phyloP scores from a whole-genome alignment of 2,888 invertebrate genomes.

The Dynastes maya region DNA sequence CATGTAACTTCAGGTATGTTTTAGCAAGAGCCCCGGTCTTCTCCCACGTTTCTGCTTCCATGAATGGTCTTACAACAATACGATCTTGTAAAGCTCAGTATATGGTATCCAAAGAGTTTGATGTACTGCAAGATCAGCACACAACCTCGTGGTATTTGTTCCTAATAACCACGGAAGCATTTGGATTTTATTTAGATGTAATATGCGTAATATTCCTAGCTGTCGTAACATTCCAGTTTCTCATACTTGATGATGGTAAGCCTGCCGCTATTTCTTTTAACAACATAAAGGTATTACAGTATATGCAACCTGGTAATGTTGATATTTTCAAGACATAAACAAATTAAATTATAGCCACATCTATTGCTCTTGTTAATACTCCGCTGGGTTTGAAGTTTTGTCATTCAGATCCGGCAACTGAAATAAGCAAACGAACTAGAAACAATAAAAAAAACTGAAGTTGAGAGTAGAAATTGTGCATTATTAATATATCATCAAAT shows the following conservation, averaged over 20 bases:
- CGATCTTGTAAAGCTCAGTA: conserved; percentile 84
- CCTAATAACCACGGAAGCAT: conserved; percentile 76
- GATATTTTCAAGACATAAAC: too few species aligned
- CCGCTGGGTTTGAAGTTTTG: too few species aligned
- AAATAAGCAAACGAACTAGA: too few species aligned
- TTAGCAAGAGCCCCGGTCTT: conserved; percentile 91
- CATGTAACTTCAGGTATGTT: conserved; percentile 51
- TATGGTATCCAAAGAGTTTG: conserved; percentile 84
- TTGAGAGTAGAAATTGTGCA: too few species aligned
- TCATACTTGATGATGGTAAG: conserved; percentile 75
- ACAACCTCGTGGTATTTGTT: conserved; percentile 77
- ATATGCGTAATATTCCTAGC: conserved; percentile 77
- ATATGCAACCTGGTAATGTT: too few species aligned
- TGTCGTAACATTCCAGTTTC: conserved; percentile 77
- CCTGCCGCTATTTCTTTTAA: too few species aligned
- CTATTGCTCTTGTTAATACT: too few species aligned
- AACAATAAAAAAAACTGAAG: too few species aligned
- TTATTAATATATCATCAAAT: too few species aligned
- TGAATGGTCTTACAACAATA: conserved; percentile 90
- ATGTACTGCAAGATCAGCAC: conserved; percentile 80
- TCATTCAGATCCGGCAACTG: too few species aligned
- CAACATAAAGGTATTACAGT: too few species aligned
- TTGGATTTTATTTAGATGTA: conserved; percentile 78
- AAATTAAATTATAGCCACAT: too few species aligned
- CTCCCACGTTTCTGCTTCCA: conserved; percentile 89